These are phyloP conservation scores for Mesoclemmys tuberculata DNA, from an alignment of 2,113 vertebrate genomes.

Conservation along the genomic window DNA sequence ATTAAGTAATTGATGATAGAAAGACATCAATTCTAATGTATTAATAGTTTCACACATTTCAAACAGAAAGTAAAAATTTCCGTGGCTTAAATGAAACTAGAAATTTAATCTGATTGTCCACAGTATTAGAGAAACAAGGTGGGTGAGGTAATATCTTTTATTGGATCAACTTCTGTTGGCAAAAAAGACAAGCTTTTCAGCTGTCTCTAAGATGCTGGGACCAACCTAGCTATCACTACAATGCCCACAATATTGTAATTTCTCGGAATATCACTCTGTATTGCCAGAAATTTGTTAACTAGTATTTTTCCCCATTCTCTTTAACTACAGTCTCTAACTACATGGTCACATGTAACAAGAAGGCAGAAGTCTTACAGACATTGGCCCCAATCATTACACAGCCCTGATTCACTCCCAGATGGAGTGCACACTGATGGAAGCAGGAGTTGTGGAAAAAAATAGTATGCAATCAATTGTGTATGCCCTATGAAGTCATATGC, in stretches of 20 bases:
- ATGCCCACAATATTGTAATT: background rate
- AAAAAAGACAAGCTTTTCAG: background rate
- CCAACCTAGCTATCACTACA: background rate
- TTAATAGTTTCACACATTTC: background rate
- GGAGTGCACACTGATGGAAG: background rate
- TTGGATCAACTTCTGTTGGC: background rate
- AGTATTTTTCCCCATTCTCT: background rate
- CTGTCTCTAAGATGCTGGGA: background rate
- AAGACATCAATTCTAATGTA: background rate
- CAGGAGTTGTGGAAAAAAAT: background rate
- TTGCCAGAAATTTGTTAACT: too few species aligned
- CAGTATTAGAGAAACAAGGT: background rate
- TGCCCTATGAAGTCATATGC: background rate
- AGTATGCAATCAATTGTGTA: background rate
- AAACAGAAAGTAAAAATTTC: background rate
- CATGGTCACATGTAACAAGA: background rate
- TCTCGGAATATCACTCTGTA: background rate
- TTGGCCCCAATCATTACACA: background rate
- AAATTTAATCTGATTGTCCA: background rate
- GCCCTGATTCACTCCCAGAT: background rate
- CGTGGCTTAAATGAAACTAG: background rate
- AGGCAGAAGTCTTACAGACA: background rate
- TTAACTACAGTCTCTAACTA: background rate
- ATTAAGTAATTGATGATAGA: background rate
- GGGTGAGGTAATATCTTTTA: background rate